Evolutionary conservation across 2,113 vertebrate genomes (phyloP).

Genomic region (Serilophus lunatus): DNA sequence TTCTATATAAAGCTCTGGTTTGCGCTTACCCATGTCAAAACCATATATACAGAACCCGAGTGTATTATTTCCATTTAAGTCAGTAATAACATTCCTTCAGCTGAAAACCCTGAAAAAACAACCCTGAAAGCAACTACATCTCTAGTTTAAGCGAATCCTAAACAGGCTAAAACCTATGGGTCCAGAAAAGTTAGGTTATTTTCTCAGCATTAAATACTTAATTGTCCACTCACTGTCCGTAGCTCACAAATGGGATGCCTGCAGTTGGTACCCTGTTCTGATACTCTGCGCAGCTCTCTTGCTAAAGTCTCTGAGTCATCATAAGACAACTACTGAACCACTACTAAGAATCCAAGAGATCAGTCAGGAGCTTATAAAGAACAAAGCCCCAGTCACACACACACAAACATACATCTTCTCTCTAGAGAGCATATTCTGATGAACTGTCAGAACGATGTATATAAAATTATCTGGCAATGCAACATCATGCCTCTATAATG

Average conservation of each 20-base stretch:
- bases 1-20: not conserved
- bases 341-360: not conserved
- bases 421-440: not conserved
- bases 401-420: not conserved
- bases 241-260: not conserved
- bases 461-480: not conserved
- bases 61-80: not conserved
- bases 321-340: not conserved
- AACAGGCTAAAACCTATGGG: not conserved
- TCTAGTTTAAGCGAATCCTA: not conserved
- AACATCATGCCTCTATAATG: not conserved
- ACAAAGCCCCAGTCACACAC: not conserved
- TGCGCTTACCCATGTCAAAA: not conserved
- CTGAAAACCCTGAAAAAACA: not conserved
- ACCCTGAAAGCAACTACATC: not conserved
- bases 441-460: not conserved
- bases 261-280: not conserved
- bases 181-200: not conserved
- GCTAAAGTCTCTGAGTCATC: not conserved
- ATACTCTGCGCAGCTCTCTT: not conserved
- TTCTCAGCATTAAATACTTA: not conserved
- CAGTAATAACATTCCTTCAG: not conserved
- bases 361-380: not conserved
- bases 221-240: not conserved
- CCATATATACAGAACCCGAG: not conserved